Conservation (phyloP, 2,113 vertebrate species). For the Synodontis membranacea region DNA sequence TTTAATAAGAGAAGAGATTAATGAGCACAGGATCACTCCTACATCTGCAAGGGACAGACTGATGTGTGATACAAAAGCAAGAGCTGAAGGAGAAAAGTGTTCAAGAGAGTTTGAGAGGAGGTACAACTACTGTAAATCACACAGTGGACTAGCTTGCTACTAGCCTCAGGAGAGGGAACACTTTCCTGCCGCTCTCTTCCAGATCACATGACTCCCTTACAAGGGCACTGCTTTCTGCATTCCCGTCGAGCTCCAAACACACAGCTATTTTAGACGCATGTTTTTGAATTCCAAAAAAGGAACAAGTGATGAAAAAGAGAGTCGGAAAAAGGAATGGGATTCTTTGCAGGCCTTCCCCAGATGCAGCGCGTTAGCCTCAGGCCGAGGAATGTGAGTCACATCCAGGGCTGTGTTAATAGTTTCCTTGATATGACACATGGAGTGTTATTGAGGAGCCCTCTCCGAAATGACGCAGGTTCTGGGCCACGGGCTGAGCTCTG, state of each 20-base stretch:
- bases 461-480: constrained; percentile 41
- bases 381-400: constrained; percentile 67
- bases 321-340: constrained; percentile 57
- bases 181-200: constrained; percentile 35
- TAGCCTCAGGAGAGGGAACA: neutral
- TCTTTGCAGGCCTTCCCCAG: constrained; percentile 60
- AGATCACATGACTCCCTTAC: constrained; percentile 65
- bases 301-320: constrained; percentile 22
- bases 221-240: constrained; percentile 56
- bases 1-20: constrained; percentile 51
- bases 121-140: constrained; percentile 6
- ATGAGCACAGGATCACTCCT: constrained; percentile 50
- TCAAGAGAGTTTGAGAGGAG: neutral
- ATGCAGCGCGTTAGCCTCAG: constrained; percentile 66
- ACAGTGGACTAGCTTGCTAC: neutral
- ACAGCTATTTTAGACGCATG: constrained; percentile 12
- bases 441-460: constrained; percentile 36
- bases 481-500: constrained; percentile 24
- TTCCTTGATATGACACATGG: constrained; percentile 63
- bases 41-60: constrained; percentile 47
- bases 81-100: neutral
- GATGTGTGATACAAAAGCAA: constrained; percentile 41
- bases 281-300: constrained; percentile 22
- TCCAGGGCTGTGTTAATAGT: constrained; percentile 66
- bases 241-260: constrained; percentile 46